Evolutionary conservation across 2,888 invertebrate species (phyloP).

Genomic region (Acrocyrtus sp.): DNA sequence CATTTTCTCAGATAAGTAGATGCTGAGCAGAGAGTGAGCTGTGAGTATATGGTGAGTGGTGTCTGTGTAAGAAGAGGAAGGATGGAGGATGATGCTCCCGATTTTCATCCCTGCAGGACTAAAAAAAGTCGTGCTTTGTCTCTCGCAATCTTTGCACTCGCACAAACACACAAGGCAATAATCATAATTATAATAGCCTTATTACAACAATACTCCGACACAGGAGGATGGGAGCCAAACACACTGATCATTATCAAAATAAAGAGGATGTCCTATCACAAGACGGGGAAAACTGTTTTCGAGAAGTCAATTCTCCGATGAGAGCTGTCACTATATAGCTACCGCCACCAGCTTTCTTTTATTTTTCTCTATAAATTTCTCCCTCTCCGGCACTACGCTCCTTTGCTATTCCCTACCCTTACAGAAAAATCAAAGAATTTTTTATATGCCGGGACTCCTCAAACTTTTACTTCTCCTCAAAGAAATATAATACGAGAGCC

Average conservation of each 20-base stretch:
- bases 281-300: neutral
- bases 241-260: conserved; percentile 47
- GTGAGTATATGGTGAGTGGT: too few species aligned
- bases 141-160: conserved; percentile 13
- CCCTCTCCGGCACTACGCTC: neutral
- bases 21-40: too few species aligned
- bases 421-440: too few species aligned
- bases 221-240: conserved; percentile 27
- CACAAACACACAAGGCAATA: too few species aligned
- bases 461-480: too few species aligned
- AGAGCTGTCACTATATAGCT: neutral
- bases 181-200: conserved; percentile 51
- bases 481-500: too few species aligned
- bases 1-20: too few species aligned
- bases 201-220: too few species aligned
- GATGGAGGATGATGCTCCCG: conserved; percentile 39
- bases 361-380: neutral
- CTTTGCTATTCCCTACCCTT: too few species aligned
- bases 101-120: conserved; percentile 24
- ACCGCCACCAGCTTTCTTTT: neutral
- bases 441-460: too few species aligned
- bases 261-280: conserved; percentile 20
- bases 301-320: neutral
- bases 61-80: too few species aligned
- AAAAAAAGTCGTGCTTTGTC: conserved; percentile 42